A percentile compares a stretch with the other conserved stretches of the same genome.
These are phyloP conservation scores for Felis catus DNA, from an alignment of 2,113 vertebrate genomes.

Conservation along the genomic window F.catus_Fca126_mat1.0 CM031414.1:41270001-41270500, in stretches of 20 bases:
- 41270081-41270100: neutral
- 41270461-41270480: constrained; percentile 66
- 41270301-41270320: constrained; percentile 42
- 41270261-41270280: neutral
- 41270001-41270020: neutral
- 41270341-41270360: constrained; percentile 54
- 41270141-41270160: neutral
- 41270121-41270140: constrained; percentile 18
- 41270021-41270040: neutral
- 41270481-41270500: constrained; percentile 36
- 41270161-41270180: neutral
- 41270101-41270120: constrained; percentile 40
- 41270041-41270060: neutral
- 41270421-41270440: constrained; percentile 47
- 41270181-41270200: neutral
- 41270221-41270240: neutral
- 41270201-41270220: neutral
- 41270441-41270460: constrained; percentile 64
- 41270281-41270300: neutral
- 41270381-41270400: constrained; percentile 43
- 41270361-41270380: constrained; percentile 44
- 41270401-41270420: constrained; percentile 66
- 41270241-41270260: neutral
- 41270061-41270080: neutral
- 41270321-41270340: constrained; percentile 53